Percentiles rank a stretch among this genome's conserved stretches.
Conservation (phyloP, 2,113 vertebrate species). For the Sinocyclocheilus rhinocerous region DNA sequence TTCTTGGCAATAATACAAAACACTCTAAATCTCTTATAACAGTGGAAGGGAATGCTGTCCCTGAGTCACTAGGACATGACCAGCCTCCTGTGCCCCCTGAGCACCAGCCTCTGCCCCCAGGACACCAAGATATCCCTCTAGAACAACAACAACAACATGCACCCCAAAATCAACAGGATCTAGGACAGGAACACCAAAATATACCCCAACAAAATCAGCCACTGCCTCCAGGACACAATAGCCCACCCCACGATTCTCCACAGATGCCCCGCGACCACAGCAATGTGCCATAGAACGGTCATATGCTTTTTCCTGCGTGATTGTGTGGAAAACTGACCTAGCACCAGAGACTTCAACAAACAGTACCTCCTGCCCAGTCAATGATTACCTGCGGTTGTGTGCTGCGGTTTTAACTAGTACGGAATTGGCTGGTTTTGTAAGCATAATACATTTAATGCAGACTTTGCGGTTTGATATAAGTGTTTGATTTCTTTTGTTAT, state of each 20-base stretch:
- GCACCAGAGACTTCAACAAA: constrained; percentile 59
- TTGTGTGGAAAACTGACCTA: constrained; percentile 37
- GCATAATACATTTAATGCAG: constrained; percentile 6
- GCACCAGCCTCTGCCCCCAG: constrained; percentile 56
- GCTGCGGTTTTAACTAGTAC: background rate
- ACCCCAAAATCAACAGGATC: constrained; percentile 54
- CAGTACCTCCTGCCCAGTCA: constrained; percentile 54
- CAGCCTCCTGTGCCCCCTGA: constrained; percentile 53
- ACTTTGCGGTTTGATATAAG: background rate
- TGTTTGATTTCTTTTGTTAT: constrained; percentile 11
- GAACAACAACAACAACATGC: constrained; percentile 47
- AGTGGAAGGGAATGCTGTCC: constrained; percentile 71
- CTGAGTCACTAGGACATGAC: constrained; percentile 54
- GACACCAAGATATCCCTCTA: constrained; percentile 49
- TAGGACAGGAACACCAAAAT: constrained; percentile 62
- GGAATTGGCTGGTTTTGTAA: constrained; percentile 32
- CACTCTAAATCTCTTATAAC: constrained; percentile 20
- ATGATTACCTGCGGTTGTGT: constrained; percentile 16
- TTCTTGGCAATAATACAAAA: background rate
- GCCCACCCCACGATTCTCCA: constrained; percentile 55
- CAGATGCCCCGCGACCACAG: constrained; percentile 26
- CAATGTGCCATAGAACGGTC: constrained; percentile 24
- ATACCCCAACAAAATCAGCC: constrained; percentile 67
- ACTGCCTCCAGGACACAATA: constrained; percentile 58
- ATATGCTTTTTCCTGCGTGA: constrained; percentile 3